Evolutionary conservation across 2,797 vertebrate genomes (phyloP).

Genomic region (Sternotherus odoratus): DNA sequence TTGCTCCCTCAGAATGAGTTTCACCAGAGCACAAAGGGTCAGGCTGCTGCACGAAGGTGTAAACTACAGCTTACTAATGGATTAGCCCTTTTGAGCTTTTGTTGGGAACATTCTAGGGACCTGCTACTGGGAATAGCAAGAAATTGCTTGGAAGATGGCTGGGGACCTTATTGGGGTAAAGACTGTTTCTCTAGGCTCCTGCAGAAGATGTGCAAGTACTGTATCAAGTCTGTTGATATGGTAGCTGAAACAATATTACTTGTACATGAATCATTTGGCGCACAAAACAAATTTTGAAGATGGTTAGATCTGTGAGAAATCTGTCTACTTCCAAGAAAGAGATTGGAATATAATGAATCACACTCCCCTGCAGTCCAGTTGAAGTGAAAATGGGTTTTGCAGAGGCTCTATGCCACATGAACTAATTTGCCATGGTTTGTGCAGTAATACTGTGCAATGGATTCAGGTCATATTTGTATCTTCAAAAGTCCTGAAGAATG

Average conservation of each 20-base stretch:
- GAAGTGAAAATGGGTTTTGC: not conserved
- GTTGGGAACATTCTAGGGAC: not conserved
- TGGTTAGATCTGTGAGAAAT: not conserved
- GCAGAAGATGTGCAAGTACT: not conserved
- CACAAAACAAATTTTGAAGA: rapidly evolving
- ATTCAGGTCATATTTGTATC: not conserved
- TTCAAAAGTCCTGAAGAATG: not conserved
- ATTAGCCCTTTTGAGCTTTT: not conserved
- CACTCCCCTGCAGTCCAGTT: not conserved
- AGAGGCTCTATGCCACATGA: not conserved
- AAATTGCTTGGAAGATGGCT: not conserved
- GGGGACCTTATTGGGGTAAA: not conserved
- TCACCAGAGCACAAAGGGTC: not conserved
- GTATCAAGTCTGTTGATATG: not conserved
- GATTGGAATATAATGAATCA: not conserved
- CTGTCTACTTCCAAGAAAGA: not conserved
- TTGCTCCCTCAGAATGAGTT: not conserved
- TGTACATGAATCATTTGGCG: not conserved
- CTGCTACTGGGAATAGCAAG: not conserved
- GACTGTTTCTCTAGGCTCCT: not conserved
- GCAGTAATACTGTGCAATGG: not conserved
- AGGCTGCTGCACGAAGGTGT: not conserved
- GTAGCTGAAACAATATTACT: not conserved
- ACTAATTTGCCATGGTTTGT: not conserved
- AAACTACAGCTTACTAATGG: not conserved